Conservation (phyloP, 2,113 vertebrate genomes). For the Rhinolophus ferrumequinum region DNA sequence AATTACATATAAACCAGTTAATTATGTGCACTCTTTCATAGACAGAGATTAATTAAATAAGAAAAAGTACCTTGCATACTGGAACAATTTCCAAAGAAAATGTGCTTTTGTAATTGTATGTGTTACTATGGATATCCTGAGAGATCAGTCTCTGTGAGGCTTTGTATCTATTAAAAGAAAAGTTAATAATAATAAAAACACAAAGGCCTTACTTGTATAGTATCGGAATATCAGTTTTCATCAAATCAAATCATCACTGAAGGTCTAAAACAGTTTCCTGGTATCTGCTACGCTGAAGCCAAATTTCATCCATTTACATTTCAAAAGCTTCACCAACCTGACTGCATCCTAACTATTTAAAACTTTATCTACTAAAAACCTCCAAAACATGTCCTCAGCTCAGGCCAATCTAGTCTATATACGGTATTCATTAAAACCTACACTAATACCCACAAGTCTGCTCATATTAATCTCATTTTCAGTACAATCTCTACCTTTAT, state of each 20-base stretch:
- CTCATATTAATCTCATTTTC: slow-evolving; percentile 8
- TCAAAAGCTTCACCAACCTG: not conserved
- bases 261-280: not conserved
- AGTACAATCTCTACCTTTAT: slow-evolving; percentile 11
- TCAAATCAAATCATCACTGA: slow-evolving; percentile 12
- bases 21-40: slow-evolving; percentile 24
- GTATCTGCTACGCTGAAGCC: not conserved
- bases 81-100: slow-evolving; percentile 98
- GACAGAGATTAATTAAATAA: slow-evolving; percentile 46
- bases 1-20: slow-evolving; percentile 44
- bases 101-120: slow-evolving; percentile 98
- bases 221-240: slow-evolving; percentile 24
- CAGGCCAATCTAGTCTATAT: not conserved
- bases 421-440: not conserved
- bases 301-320: not conserved
- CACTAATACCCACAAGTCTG: not conserved
- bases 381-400: not conserved
- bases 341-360: not conserved
- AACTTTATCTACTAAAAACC: not conserved
- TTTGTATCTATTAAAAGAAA: slow-evolving; percentile 89
- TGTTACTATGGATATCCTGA: slow-evolving; percentile 96
- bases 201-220: not conserved
- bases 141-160: slow-evolving; percentile 96
- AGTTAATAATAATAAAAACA: slow-evolving; percentile 12
- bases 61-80: slow-evolving; percentile 93